Evolutionary conservation across 2,113 vertebrate genomes (phyloP).

Genomic region (Condylura cristata): DNA sequence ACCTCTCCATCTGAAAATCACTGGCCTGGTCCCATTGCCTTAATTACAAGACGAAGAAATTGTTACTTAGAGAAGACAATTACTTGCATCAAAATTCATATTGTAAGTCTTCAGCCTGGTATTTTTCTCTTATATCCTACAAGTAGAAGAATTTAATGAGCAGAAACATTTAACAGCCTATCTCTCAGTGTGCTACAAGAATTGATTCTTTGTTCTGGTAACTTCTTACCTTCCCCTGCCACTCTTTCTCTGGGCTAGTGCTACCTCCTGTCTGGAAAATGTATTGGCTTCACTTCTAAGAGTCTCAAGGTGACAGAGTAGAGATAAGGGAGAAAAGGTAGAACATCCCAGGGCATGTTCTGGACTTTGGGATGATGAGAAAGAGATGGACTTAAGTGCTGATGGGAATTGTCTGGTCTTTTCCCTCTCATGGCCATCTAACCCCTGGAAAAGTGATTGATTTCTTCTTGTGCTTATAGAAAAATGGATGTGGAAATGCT

Average conservation of each 20-base stretch:
- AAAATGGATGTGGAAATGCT: neutral
- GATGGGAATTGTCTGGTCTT: neutral
- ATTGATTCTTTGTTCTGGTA: neutral
- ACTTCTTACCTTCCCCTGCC: accelerated
- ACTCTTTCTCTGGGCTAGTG: neutral
- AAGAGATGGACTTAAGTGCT: neutral
- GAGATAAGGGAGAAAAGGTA: neutral
- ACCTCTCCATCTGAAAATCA: neutral
- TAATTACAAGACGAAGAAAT: neutral
- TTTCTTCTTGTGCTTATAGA: neutral
- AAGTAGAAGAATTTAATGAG: neutral
- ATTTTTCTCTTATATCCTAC: neutral
- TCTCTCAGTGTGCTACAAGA: neutral
- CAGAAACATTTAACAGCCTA: neutral
- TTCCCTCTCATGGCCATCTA: neutral
- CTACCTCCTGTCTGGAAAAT: neutral
- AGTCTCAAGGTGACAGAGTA: neutral
- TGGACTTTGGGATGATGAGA: neutral
- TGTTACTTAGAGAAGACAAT: neutral
- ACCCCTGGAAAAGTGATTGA: neutral
- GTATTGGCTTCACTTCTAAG: neutral
- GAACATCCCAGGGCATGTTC: neutral
- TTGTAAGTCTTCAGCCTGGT: neutral
- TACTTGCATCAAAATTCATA: neutral
- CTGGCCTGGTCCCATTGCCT: neutral